Evolutionary conservation across 2,113 vertebrate genomes (phyloP).

Genomic region (Mungos mungo): DNA sequence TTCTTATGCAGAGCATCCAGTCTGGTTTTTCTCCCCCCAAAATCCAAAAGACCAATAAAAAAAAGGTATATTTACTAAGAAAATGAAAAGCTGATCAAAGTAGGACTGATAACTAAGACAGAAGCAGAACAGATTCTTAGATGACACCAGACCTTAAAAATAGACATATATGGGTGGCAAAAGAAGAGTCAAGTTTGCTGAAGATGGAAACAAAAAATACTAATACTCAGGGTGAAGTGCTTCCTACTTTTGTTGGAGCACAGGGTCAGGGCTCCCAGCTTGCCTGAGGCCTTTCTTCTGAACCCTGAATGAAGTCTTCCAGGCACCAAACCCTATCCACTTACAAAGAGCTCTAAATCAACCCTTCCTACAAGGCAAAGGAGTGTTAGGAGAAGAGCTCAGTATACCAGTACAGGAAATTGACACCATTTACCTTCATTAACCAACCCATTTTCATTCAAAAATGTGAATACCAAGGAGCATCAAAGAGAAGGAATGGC

Average conservation of each 20-base stretch:
- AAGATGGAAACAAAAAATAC: not conserved
- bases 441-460: not conserved
- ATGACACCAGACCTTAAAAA: not conserved
- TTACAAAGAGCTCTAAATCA: not conserved
- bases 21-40: not conserved
- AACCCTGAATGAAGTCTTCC: not conserved
- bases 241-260: not conserved
- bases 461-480: not conserved
- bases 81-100: not conserved
- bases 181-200: conserved; percentile 18
- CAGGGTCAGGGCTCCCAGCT: not conserved
- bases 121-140: not conserved
- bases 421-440: not conserved
- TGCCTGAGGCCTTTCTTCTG: not conserved
- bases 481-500: not conserved
- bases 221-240: not conserved
- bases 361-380: not conserved
- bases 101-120: not conserved
- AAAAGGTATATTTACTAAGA: not conserved
- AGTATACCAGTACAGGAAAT: not conserved
- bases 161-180: not conserved
- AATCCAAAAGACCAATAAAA: not conserved
- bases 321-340: not conserved
- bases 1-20: not conserved
- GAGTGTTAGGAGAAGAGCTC: not conserved